Evolutionary conservation across 2,888 invertebrate genomes (phyloP).

Genomic region (Mesorhabditis spiculigera): DNA sequence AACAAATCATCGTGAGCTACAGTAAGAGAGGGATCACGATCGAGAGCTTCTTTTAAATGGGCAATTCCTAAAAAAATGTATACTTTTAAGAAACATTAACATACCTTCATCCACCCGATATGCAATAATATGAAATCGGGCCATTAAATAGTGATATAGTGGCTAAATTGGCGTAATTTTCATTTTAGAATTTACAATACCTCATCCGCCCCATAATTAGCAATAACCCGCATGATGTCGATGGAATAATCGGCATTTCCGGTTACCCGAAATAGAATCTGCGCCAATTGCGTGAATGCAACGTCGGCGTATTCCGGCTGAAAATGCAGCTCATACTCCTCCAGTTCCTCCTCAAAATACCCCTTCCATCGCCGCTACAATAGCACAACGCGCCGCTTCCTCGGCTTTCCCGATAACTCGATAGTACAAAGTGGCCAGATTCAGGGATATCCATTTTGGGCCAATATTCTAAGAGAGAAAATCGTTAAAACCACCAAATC

Average conservation of each 20-base stretch:
- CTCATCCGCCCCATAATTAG: background rate
- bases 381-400: constrained; percentile 72
- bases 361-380: constrained; percentile 64
- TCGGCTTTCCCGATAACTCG: constrained; percentile 71
- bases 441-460: constrained; percentile 73
- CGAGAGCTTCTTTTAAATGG: constrained; percentile 24
- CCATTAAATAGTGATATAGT: constrained; percentile 30
- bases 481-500: constrained; percentile 7
- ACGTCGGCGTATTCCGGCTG: constrained; percentile 65
- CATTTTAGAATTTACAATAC: background rate
- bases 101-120: constrained; percentile 10
- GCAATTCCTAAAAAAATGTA: background rate
- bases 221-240: constrained; percentile 16
- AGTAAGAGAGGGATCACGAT: constrained; percentile 28
- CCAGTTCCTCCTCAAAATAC: constrained; percentile 8
- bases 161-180: constrained; percentile 20
- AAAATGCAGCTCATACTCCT: background rate
- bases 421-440: constrained; percentile 77
- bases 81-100: background rate
- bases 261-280: constrained; percentile 67
- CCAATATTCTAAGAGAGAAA: constrained; percentile 67
- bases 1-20: constrained; percentile 32
- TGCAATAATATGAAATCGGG: constrained; percentile 22
- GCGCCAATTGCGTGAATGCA: constrained; percentile 71
- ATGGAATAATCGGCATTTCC: constrained; percentile 39